phyloP scores from a whole-genome alignment of 2,888 invertebrate genomes.

The Pyralis farinalis region DNA sequence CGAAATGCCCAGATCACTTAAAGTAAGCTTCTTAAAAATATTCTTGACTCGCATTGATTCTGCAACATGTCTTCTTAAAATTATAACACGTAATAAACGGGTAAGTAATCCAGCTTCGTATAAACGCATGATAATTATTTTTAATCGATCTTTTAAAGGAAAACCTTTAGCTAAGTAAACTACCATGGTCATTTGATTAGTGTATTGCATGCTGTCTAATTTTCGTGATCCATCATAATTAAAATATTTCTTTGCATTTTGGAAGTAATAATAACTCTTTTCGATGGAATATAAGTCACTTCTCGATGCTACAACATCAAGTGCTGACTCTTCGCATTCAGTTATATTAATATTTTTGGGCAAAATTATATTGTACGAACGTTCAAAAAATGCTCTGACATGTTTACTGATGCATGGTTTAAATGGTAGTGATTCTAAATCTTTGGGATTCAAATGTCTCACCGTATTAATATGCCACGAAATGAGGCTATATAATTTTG shows the following conservation, averaged over 20 bases:
- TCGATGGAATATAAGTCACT: conserved; percentile 37
- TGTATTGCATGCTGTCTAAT: conserved; percentile 35
- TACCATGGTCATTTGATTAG: conserved; percentile 27
- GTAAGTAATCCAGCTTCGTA: conserved; percentile 43
- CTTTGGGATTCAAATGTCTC: conserved; percentile 21
- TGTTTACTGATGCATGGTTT: conserved; percentile 42
- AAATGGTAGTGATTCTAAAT: conserved; percentile 30
- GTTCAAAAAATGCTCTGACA: not conserved
- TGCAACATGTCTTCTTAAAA: not conserved
- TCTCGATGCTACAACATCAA: conserved; percentile 34
- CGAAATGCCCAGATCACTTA: conserved; percentile 16
- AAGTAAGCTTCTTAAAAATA: conserved; percentile 1
- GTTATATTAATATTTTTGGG: not conserved
- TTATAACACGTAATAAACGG: not conserved
- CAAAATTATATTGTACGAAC: not conserved
- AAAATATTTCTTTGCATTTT: conserved; percentile 35
- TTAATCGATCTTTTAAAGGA: conserved; percentile 34
- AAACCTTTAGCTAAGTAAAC: conserved; percentile 44
- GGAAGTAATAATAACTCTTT: conserved; percentile 32
- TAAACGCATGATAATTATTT: conserved; percentile 31
- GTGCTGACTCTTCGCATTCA: conserved; percentile 31
- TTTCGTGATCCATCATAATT: conserved; percentile 32
- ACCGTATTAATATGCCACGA: conserved; percentile 33
- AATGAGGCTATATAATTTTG: conserved; percentile 45
- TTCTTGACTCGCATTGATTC: not conserved